Evolutionary conservation across 1,140 invertebrate genomes (phyloP), one percentile per base, ranked within the genome.

Genomic region (Philopotamus ludificatus): DNA sequence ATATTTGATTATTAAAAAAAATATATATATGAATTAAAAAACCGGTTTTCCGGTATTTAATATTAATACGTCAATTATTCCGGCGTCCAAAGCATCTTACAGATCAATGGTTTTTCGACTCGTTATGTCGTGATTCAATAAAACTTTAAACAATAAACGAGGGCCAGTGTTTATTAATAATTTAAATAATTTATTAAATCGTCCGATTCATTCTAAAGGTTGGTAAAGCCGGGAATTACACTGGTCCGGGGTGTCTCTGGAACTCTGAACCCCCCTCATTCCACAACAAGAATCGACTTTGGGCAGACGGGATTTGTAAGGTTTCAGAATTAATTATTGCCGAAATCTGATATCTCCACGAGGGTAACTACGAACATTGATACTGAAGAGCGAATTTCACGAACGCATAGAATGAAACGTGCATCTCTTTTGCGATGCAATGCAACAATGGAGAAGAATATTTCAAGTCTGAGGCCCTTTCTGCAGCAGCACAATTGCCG

Each of bases 301-400:
- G 25, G 18, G 10, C 50, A 63, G 47, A 63, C 50, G 63, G 42
- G 63, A 65, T 58, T 65, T 65, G 63, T 58, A 34, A 42, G 63
- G 63, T 44, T 58, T 65, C 63, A 18, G 63, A 65, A 65, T 65
- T 65, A 65, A 65, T 65, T 65, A 65, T 65, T 58, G 22, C 41
- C 26, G 63, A 65, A 65, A 65, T 65, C 63, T 65, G 63, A 65
- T 65, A 65, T 65, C 42, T 58, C 25, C 25, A 16, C 50, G 23
- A 49, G 8, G 22, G 60, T n/a, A 21, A 49, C 47, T 20, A 10
- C 20, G 51, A 55, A 55, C 26, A 25, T 55, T 55, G 51, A 55
- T 55, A n/a, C 51, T 26, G 23, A 3, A 12, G n/a, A 2, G 2
- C 42, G 42, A 44, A 18, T 44, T 44, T 44, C 3, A 3, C 3